Evolutionary conservation across 2,888 invertebrate genomes (phyloP), one percentile per base, ranked within the genome.

Genomic region (Schizotus pectinicornis): DNA sequence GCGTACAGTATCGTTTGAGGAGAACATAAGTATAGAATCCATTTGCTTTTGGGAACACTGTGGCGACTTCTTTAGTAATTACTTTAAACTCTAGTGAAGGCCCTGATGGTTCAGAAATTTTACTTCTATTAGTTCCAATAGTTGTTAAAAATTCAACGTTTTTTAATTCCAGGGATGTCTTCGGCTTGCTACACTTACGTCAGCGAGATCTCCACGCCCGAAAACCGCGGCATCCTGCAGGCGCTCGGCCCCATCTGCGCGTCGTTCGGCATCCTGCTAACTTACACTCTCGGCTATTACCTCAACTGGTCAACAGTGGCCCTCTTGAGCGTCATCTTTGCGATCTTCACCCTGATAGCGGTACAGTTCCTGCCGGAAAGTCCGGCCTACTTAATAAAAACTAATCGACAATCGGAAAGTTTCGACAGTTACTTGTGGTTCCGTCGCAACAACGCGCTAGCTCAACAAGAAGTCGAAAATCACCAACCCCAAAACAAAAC

Each of bases 171-270:
- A 88, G 88, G 88, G 34, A 88, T 88, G 88, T 86, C 87, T 45
- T 85, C 87, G 13, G 86, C 84, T 0, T 85, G 86, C 52, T 88
- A 87, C 77, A 86, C 87, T 51, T 88, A 88, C 78, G 87, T 88
- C 2, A 85, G 86, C 0, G 86, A 90, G 80, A 85, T 89, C 43
- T 87, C 88, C 2, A 85, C 87, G 0, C 86, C 89, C 1, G 83
- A 85, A 66, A 86, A 87, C 65, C 80, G 90, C 49, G 89, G 89
- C 1, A 85, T 88, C 49, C 80, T 90, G 6, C 88, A 89, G 61
- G 87, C 89, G 0, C 73, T 88, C 13, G 89, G 89, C 0, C 89
- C 90, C 0, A 85, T 89, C 0, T 79, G 88, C 61, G 89, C 89
- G 13, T 89, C 89, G 0, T 83, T 89, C 1, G 90, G 90, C 0